Conservation (phyloP, 2,888 invertebrate species). For the Nomada fucata region DNA sequence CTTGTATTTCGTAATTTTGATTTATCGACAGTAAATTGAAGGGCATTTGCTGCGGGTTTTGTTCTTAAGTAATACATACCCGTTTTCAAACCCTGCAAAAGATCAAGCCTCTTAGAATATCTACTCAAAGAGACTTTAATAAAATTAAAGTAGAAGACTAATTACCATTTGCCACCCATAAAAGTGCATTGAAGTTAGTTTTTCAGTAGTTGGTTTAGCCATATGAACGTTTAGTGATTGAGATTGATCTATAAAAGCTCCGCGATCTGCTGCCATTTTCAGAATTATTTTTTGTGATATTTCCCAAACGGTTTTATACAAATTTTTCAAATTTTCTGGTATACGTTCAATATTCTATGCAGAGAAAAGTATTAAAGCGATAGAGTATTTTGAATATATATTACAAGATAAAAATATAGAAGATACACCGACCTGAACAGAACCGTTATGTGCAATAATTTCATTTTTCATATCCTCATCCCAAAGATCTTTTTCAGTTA, state of each 20-base stretch:
- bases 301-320: slow-evolving; percentile 99
- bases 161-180: slow-evolving; percentile 95
- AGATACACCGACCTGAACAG: slow-evolving; percentile 88
- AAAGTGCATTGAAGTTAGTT: slow-evolving; percentile 99
- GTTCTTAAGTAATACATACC: slow-evolving; percentile 99
- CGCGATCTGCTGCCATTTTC: slow-evolving; percentile 98
- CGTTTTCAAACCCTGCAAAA: slow-evolving; percentile 94
- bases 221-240: slow-evolving; percentile 99
- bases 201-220: slow-evolving; percentile 96
- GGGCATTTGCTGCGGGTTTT: slow-evolving; percentile 97
- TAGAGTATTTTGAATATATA: neutral
- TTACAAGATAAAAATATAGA: neutral
- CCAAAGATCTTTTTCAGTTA: slow-evolving; percentile 97
- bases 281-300: slow-evolving; percentile 96
- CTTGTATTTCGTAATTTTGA: slow-evolving; percentile 84
- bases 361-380: slow-evolving; percentile 25
- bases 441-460: slow-evolving; percentile 96
- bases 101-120: neutral
- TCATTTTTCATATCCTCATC: slow-evolving; percentile 97
- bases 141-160: slow-evolving; percentile 9
- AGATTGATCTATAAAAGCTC: slow-evolving; percentile 99
- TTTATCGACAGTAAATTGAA: slow-evolving; percentile 99
- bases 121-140: neutral
- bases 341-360: slow-evolving; percentile 91
- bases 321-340: slow-evolving; percentile 92